Percentiles rank a stretch among this genome's conserved stretches.
These are phyloP conservation scores for Nesidiocoris tenuis DNA, from an alignment of 2,888 invertebrate species.

Conservation along the genomic window DNA sequence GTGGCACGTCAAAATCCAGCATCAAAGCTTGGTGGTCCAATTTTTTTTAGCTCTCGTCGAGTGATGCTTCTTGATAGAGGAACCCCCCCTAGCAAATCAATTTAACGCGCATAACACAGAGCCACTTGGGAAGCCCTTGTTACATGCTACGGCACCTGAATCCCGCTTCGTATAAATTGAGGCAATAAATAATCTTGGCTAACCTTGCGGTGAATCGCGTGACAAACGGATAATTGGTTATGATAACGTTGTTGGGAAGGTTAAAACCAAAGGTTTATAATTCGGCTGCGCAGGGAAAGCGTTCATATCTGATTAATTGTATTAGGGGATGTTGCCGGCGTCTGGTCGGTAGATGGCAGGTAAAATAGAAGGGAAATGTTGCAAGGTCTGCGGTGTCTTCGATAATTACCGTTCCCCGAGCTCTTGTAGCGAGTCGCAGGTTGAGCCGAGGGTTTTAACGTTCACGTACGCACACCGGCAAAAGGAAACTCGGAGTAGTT, in stretches of 20 bases:
- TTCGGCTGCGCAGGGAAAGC: background rate
- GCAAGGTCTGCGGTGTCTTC: constrained; percentile 27
- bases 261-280: constrained; percentile 26
- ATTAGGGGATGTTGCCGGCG: background rate
- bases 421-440: background rate
- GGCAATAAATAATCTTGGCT: constrained; percentile 23
- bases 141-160: constrained; percentile 2
- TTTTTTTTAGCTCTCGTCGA: too few species aligned
- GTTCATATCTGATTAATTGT: constrained; percentile 32
- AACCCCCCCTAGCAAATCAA: too few species aligned
- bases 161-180: constrained; percentile 15
- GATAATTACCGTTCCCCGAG: constrained; percentile 17
- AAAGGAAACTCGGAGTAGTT: background rate
- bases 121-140: too few species aligned
- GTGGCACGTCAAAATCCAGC: background rate
- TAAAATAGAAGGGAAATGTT: constrained; percentile 16
- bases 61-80: too few species aligned
- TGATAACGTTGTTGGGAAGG: constrained; percentile 30
- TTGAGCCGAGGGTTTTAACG: background rate
- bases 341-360: background rate
- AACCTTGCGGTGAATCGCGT: constrained; percentile 9
- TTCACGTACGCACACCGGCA: background rate
- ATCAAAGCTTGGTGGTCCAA: too few species aligned
- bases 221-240: constrained; percentile 41
- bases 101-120: too few species aligned